phyloP scores from a whole-genome alignment of 2,888 invertebrate genomes.

The Pomacea canaliculata region DNA sequence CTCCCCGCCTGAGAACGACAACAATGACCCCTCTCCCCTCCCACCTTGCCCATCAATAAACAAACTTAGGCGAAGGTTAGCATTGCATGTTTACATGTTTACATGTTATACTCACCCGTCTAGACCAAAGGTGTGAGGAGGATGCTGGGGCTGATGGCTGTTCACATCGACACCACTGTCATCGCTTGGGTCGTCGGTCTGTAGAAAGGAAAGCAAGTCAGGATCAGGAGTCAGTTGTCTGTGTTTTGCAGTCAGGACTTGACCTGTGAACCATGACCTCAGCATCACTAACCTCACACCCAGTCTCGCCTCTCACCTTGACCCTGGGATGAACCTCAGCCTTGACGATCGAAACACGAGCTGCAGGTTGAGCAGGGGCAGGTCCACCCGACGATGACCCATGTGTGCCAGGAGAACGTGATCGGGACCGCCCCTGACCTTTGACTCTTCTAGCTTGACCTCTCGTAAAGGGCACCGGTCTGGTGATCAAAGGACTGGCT shows the following conservation, averaged over 20 bases:
- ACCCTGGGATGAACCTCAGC: conserved; percentile 16
- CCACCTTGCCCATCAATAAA: no score
- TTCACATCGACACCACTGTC: conserved; percentile 92
- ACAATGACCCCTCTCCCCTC: no score
- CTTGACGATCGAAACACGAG: conserved; percentile 3
- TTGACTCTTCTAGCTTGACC: conserved; percentile 8
- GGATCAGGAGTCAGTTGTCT: no score
- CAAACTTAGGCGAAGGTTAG: no score
- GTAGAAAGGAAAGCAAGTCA: neutral
- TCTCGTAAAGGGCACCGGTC: conserved; percentile 14
- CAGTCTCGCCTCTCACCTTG: conserved; percentile 5
- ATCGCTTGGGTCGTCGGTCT: conserved; percentile 79
- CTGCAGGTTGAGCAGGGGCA: neutral
- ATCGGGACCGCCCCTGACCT: neutral
- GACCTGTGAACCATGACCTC: no score
- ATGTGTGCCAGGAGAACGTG: neutral
- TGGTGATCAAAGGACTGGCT: conserved; percentile 5
- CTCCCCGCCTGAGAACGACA: no score
- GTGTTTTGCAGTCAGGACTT: no score
- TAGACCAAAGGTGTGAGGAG: conserved; percentile 10
- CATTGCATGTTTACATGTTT: no score
- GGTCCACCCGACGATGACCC: neutral
- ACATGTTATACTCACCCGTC: conserved; percentile 15
- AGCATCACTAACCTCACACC: no score
- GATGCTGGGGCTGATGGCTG: conserved; percentile 43